Conservation (phyloP, 2,888 invertebrate species). For the Unio delphinus region DNA sequence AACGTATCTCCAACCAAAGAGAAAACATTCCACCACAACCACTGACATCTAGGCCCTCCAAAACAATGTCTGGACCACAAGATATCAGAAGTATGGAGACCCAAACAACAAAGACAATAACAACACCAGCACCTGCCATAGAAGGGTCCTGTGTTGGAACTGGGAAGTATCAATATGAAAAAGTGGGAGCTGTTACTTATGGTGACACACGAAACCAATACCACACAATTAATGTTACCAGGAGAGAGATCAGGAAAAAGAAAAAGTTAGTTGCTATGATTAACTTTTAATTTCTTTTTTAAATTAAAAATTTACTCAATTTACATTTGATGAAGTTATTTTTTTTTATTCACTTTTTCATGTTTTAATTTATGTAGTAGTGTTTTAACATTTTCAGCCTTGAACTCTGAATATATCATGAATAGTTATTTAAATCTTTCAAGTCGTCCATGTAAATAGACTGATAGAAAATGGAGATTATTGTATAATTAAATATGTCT, state of each 20-base stretch:
- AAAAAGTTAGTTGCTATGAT: conserved; percentile 44
- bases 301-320: too few relatives aligned
- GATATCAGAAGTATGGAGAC: conserved; percentile 22
- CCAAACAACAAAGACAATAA: conserved; percentile 16
- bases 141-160: conserved; percentile 39
- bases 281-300: not conserved
- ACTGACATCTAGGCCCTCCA: too few relatives aligned
- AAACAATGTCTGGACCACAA: conserved; percentile 4
- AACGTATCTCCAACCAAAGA: not conserved
- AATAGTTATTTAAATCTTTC: not conserved
- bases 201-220: conserved; percentile 85
- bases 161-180: conserved; percentile 62
- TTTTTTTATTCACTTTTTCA: too few relatives aligned
- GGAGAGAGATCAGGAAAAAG: conserved; percentile 48
- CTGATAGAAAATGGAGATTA: not conserved
- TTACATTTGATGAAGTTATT: too few relatives aligned
- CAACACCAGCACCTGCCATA: conserved; percentile 6
- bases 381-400: too few relatives aligned
- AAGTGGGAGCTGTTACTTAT: conserved; percentile 88
- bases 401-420: too few relatives aligned
- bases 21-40: too few relatives aligned
- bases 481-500: too few relatives aligned
- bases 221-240: conserved; percentile 77
- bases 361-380: too few relatives aligned
- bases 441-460: not conserved